Evolutionary conservation across 1,140 invertebrate species (phyloP), one percentile per base, ranked within the genome.

Genomic region (Riptortus pedestris): DNA sequence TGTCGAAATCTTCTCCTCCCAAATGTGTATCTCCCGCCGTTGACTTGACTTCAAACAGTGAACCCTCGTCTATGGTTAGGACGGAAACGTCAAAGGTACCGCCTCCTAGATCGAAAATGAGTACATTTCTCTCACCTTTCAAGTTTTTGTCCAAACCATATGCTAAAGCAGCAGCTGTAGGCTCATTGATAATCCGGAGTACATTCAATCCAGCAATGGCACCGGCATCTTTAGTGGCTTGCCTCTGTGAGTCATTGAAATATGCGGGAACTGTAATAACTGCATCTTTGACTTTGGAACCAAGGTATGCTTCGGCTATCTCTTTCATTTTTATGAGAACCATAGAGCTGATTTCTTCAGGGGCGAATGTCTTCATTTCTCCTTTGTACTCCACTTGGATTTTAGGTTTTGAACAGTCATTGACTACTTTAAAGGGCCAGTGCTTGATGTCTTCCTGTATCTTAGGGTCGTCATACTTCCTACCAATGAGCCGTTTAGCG

Each of bases 341-440:
- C 89, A 93, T 93, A 0, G 89, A 88, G 52, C 87, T 90, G 63
- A 93, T 83, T 77, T 93, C 90, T 75, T 93, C 90, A 1, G 90
- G 88, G 9, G 83, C 81, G 74, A 92, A 92, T 20, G 73, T 80
- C 71, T 88, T 91, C 7, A 72, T 75, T 73, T 89, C 85, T 0
- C 83, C 83, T 73, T 90, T 90, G 74, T 85, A 90, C 67, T 88
- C 83, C 0, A 88, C 81, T 70, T 81, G 73, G 62, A 91, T 81
- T 77, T 88, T 88, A 0, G 89, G 88, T 71, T 89, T 90, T 11
- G 82, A 81, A 5, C 73, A 73, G 29, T 86, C 84, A 55, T 78
- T 82, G 26, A 85, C 67, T 0, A 89, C 85, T 72, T 79, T 77
- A 73, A 93, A 93, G 1, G 90, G 85, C 84, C 88, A 92, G 70